These are phyloP conservation scores for Dascillus cervinus DNA, from an alignment of 2,888 invertebrate species.

Conservation along the genomic window DNA sequence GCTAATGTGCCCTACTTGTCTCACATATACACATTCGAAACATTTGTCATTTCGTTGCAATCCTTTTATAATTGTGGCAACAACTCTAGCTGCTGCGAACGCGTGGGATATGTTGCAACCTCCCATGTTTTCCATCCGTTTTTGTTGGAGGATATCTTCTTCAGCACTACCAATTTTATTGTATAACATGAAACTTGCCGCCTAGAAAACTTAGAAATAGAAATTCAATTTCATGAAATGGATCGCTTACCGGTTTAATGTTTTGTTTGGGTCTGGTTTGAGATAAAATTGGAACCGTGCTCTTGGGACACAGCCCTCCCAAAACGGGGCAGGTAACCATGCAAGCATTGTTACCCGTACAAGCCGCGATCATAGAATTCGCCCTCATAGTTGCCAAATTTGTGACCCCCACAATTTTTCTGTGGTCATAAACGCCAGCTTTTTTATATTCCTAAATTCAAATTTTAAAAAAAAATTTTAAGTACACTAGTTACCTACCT, in stretches of 20 bases:
- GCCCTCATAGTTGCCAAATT: slow-evolving; percentile 27
- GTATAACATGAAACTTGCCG: too few species aligned
- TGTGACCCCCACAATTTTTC: slow-evolving; percentile 34
- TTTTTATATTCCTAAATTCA: slow-evolving; percentile 35
- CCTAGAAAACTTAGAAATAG: too few species aligned
- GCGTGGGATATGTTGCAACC: slow-evolving; percentile 28
- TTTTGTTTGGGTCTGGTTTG: too few species aligned
- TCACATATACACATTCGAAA: slow-evolving; percentile 36
- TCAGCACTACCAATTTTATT: slow-evolving; percentile 27
- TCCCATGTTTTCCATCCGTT: slow-evolving; percentile 25
- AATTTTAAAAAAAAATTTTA: too few species aligned
- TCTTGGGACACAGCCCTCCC: slow-evolving; percentile 31
- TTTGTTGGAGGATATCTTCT: slow-evolving; percentile 25
- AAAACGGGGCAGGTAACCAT: slow-evolving; percentile 32
- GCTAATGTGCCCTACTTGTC: slow-evolving; percentile 34
- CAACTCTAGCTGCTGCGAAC: slow-evolving; percentile 32
- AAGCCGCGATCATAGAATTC: slow-evolving; percentile 27
- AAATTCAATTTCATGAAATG: too few species aligned
- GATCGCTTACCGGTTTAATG: too few species aligned
- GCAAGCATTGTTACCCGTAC: slow-evolving; percentile 24
- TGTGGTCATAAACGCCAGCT: slow-evolving; percentile 29
- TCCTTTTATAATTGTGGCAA: slow-evolving; percentile 31
- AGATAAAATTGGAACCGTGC: slow-evolving; percentile 33
- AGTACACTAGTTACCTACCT: too few species aligned
- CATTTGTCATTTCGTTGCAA: slow-evolving; percentile 29